These are phyloP conservation scores for Dicyrtomina minuta DNA, from an alignment of 2,888 invertebrate species.

Conservation along the genomic window DNA sequence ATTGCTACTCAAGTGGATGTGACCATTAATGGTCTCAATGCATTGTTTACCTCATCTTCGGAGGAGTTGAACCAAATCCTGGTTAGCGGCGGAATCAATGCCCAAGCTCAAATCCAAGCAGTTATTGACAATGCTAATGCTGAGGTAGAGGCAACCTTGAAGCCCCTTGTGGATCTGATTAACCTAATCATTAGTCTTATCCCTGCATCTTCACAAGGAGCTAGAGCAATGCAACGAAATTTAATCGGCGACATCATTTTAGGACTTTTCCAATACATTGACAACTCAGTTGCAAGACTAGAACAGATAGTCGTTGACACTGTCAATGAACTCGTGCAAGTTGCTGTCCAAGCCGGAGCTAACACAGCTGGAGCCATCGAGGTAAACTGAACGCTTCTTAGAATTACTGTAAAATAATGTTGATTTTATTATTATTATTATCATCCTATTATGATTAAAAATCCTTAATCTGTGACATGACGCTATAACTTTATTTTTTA, in stretches of 20 bases:
- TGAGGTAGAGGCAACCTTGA: not conserved
- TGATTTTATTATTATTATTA: too few relatives aligned
- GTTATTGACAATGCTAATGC: not conserved
- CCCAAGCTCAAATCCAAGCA: not conserved
- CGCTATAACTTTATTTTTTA: too few relatives aligned
- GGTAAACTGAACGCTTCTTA: not conserved
- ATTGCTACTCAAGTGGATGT: not conserved
- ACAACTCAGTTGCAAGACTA: not conserved
- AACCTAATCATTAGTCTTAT: conserved; percentile 3
- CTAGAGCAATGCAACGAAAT: not conserved
- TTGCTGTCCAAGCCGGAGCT: not conserved
- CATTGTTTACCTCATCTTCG: not conserved
- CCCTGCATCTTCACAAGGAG: not conserved
- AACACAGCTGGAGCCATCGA: not conserved
- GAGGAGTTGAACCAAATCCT: not conserved
- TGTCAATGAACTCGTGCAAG: not conserved
- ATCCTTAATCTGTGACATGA: too few relatives aligned
- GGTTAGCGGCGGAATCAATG: not conserved
- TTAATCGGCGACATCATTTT: not conserved
- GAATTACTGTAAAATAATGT: too few relatives aligned
- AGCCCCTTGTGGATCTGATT: not conserved
- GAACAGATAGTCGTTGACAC: conserved; percentile 3
- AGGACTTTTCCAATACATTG: not conserved
- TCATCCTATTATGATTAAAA: too few relatives aligned
- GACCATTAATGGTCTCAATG: not conserved